Evolutionary conservation across 2,888 invertebrate genomes (phyloP).

Genomic region (Papilio protenor): DNA sequence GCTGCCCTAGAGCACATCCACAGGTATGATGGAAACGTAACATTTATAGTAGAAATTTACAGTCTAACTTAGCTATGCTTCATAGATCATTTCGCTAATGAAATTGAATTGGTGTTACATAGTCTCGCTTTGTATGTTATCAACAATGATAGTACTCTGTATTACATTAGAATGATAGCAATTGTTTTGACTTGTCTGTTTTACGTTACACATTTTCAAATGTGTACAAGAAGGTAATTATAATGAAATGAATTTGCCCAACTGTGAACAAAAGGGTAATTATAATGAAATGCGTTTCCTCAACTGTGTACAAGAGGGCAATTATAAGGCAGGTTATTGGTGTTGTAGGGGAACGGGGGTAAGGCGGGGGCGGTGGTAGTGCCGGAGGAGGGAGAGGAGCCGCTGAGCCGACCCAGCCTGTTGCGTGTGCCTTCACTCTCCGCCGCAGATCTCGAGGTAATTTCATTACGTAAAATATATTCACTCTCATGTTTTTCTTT

Average conservation of each 20-base stretch:
- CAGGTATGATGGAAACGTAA: conserved; percentile 58
- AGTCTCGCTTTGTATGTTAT: not conserved
- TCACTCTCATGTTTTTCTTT: conserved; percentile 29
- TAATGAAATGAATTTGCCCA: conserved; percentile 7
- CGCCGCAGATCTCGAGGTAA: conserved; percentile 84
- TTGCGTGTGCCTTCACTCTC: conserved; percentile 86
- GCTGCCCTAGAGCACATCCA: conserved; percentile 75
- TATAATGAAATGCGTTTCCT: conserved; percentile 15
- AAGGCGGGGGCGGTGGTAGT: conserved; percentile 55
- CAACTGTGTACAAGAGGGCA: conserved; percentile 7
- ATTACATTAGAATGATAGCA: not conserved
- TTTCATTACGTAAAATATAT: conserved; percentile 37
- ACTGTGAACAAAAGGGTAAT: not conserved
- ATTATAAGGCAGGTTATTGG: conserved; percentile 30
- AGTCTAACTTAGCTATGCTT: not conserved
- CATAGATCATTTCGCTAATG: not conserved
- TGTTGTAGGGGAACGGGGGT: conserved; percentile 67
- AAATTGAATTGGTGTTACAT: not conserved
- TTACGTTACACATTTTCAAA: not conserved
- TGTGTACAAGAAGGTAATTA: not conserved
- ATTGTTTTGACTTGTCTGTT: not conserved
- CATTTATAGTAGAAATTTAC: not conserved
- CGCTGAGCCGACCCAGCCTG: conserved; percentile 82
- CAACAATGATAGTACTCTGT: not conserved
- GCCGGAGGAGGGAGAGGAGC: conserved; percentile 67